Evolutionary conservation across 2,113 vertebrate genomes (phyloP).

Genomic region (Melanerpes aurifrons): DNA sequence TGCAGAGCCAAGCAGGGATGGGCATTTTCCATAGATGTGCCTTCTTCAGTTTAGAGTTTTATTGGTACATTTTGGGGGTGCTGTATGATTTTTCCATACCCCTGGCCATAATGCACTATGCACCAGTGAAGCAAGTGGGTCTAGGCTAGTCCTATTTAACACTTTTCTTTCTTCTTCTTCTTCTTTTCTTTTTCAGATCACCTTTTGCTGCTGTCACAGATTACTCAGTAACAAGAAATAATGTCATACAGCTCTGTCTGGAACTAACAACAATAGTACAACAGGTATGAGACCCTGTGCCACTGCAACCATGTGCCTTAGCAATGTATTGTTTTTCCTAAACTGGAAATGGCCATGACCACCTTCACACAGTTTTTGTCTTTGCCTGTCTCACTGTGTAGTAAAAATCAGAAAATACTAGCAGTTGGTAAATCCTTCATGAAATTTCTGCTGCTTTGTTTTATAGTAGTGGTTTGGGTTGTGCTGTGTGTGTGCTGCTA

Average conservation of each 20-base stretch:
- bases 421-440: neutral
- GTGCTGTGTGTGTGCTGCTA: neutral
- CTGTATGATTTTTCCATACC: neutral
- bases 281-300: constrained; percentile 83
- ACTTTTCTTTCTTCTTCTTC: neutral
- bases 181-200: constrained; percentile 84
- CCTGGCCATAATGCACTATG: neutral
- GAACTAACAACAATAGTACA: constrained; percentile 98
- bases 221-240: constrained; percentile 97
- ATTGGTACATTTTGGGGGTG: neutral
- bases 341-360: neutral
- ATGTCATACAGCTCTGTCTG: constrained; percentile 98
- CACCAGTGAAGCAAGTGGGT: neutral
- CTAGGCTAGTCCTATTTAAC: neutral
- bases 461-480: neutral
- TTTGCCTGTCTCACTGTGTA: neutral
- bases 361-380: neutral
- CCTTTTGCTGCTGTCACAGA: constrained; percentile 97
- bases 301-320: neutral
- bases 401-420: neutral
- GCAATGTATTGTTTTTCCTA: neutral
- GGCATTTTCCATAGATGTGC: neutral
- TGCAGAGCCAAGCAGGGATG: neutral
- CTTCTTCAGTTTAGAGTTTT: neutral
- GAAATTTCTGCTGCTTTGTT: neutral